Percentiles rank a stretch among this genome's conserved stretches.
Conservation (phyloP, 92 coral and sea anemone genomes). For the Zoanthus sansibaricus region DNA sequence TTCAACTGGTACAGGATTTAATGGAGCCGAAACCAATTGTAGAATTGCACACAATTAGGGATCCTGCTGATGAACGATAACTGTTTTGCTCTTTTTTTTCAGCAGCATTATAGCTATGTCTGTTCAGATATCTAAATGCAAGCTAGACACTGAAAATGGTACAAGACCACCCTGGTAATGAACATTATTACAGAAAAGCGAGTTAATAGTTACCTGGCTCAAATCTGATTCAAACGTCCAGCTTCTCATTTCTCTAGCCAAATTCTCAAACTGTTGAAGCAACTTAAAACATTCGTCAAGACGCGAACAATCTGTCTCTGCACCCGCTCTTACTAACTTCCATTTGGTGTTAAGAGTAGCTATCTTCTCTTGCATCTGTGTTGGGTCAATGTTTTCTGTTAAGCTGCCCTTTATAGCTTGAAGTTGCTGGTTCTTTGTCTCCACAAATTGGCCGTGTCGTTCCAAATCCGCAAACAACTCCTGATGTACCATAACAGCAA, state of each 20-base stretch:
- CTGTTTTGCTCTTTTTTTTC: no score
- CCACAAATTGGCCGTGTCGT: constrained; percentile 77
- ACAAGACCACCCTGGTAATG: no score
- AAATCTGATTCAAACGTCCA: constrained; percentile 69
- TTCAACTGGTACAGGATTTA: no score
- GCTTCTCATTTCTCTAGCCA: constrained; percentile 64
- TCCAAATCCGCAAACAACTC: constrained; percentile 77
- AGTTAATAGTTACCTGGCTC: constrained; percentile 51
- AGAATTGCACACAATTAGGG: no score
- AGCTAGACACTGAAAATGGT: no score
- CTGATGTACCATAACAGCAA: constrained; percentile 27
- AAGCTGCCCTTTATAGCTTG: constrained; percentile 68
- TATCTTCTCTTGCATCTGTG: constrained; percentile 74
- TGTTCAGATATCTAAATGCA: no score
- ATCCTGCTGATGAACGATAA: no score
- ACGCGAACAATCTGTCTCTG: constrained; percentile 59
- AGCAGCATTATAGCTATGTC: no score
- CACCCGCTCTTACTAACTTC: constrained; percentile 76
- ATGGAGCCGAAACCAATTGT: no score
- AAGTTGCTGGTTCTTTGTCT: constrained; percentile 70
- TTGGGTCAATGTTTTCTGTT: constrained; percentile 79
- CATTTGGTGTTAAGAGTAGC: constrained; percentile 73
- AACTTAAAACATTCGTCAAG: constrained; percentile 70
- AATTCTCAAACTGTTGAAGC: constrained; percentile 74
- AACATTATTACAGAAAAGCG: neutral